phyloP scores from a whole-genome alignment of 2,888 invertebrate genomes.

The Lochmaea capreae region DNA sequence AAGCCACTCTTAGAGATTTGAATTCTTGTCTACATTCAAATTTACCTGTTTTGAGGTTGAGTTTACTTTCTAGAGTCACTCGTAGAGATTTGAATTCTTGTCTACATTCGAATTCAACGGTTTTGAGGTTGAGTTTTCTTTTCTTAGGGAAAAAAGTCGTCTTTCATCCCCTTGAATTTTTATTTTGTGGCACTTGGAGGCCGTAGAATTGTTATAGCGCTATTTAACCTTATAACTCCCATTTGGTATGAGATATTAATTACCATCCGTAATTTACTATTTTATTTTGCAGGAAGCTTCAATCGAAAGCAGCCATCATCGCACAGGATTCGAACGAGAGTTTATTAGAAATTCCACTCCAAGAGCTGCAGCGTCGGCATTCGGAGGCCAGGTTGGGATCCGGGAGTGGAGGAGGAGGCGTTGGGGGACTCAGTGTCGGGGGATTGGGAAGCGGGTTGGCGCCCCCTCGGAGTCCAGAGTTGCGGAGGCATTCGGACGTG shows the following conservation, averaged over 20 bases:
- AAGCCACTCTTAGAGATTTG: no score
- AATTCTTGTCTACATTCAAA: no score
- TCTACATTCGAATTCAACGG: no score
- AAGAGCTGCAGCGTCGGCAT: slow-evolving; percentile 84
- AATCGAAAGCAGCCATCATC: slow-evolving; percentile 80
- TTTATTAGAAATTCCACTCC: slow-evolving; percentile 81
- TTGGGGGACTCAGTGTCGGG: slow-evolving; percentile 68
- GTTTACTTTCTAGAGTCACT: no score
- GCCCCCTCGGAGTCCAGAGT: slow-evolving; percentile 86
- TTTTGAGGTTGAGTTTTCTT: no score
- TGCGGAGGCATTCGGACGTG: slow-evolving; percentile 86
- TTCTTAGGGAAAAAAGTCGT: no score
- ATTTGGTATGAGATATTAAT: slow-evolving; percentile 26
- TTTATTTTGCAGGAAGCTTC: slow-evolving; percentile 70
- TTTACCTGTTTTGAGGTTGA: no score
- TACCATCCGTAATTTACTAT: slow-evolving; percentile 11
- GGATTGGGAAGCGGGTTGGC: slow-evolving; percentile 75
- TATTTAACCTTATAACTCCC: not conserved
- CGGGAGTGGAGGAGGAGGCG: slow-evolving; percentile 67
- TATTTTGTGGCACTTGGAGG: no score
- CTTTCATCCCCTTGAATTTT: no score
- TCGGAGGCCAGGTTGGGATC: slow-evolving; percentile 79
- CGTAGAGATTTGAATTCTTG: no score
- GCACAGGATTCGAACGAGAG: slow-evolving; percentile 89
- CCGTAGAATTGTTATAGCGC: no score